A percentile compares a stretch with the other conserved stretches of the same genome.
Conservation (phyloP, 2,113 vertebrate genomes). For the Pogonocichla stellata region DNA sequence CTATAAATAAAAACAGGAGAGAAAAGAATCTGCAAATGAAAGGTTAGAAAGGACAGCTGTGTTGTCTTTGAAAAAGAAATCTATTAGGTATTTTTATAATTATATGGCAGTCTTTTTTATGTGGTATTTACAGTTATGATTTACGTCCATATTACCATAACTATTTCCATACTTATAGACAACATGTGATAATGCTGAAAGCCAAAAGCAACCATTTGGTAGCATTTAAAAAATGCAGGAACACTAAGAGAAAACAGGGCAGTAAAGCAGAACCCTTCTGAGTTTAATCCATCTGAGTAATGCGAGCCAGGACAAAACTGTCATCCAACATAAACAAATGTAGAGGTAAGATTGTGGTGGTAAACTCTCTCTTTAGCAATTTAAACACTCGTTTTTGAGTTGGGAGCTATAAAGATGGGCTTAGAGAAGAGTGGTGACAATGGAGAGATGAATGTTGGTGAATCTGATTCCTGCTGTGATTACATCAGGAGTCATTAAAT, state of each 20-base stretch:
- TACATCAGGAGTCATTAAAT: constrained; percentile 3
- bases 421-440: neutral
- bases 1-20: constrained; percentile 62
- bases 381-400: neutral
- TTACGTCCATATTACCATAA: constrained; percentile 58
- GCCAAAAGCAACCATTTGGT: constrained; percentile 63
- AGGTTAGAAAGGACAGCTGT: constrained; percentile 60
- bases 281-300: constrained; percentile 25
- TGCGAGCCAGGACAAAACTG: constrained; percentile 14
- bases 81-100: constrained; percentile 71
- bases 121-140: constrained; percentile 68
- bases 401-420: neutral
- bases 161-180: constrained; percentile 63
- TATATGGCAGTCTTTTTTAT: constrained; percentile 61
- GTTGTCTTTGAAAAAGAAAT: constrained; percentile 65
- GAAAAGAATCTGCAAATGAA: constrained; percentile 61
- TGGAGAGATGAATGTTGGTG: neutral
- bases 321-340: constrained; percentile 43
- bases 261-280: constrained; percentile 39
- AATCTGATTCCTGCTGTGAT: neutral
- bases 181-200: constrained; percentile 55
- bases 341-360: constrained; percentile 3
- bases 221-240: constrained; percentile 62
- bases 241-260: constrained; percentile 48
- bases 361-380: constrained; percentile 35